Percentiles rank a stretch among this genome's conserved stretches.
These are phyloP conservation scores for Neomonachus schauinslandi DNA, from an alignment of 2,113 vertebrate genomes.

Conservation along the genomic window DNA sequence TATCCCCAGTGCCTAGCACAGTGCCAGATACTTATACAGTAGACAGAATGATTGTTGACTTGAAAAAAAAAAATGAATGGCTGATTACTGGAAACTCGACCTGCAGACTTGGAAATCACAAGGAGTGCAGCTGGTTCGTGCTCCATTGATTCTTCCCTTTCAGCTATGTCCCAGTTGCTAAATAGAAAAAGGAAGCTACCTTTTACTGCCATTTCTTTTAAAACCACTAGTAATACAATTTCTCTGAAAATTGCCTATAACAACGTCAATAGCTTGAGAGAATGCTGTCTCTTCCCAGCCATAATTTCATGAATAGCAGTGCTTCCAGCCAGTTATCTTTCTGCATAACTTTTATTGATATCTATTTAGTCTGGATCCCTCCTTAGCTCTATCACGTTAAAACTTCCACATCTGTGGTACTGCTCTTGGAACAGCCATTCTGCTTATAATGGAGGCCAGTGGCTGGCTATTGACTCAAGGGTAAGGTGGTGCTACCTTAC, in stretches of 20 bases:
- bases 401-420: neutral
- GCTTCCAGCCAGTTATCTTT: slow-evolving; percentile 50
- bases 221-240: slow-evolving; percentile 68
- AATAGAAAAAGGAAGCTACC: slow-evolving; percentile 48
- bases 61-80: neutral
- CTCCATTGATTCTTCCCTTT: neutral
- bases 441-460: neutral
- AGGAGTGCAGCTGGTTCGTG: neutral
- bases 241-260: slow-evolving; percentile 63
- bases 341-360: slow-evolving; percentile 61
- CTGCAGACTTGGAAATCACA: neutral
- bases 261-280: slow-evolving; percentile 49
- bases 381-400: slow-evolving; percentile 22
- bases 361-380: slow-evolving; percentile 26
- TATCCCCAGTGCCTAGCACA: neutral
- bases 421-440: neutral
- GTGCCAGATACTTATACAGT: neutral
- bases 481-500: neutral
- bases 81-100: slow-evolving; percentile 1
- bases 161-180: slow-evolving; percentile 8
- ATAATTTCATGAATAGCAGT: slow-evolving; percentile 32
- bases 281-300: neutral
- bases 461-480: neutral
- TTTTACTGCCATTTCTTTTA: slow-evolving; percentile 50
- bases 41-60: neutral